Evolutionary conservation across 2,113 vertebrate genomes (phyloP).

Genomic region (Anoura caudifer): DNA sequence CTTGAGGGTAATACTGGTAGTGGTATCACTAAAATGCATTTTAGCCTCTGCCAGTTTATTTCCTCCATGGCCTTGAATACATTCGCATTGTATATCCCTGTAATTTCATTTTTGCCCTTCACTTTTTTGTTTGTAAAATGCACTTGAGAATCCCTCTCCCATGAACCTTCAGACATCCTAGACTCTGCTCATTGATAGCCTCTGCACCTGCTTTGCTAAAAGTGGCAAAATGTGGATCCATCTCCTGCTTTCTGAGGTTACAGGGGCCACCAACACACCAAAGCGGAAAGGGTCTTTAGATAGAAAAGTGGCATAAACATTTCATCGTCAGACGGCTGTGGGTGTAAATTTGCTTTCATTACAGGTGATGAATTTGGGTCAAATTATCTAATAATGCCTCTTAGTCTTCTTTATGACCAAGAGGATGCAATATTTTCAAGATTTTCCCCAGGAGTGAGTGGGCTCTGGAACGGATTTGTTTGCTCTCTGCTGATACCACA

Average conservation of each 20-base stretch:
- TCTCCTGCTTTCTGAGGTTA: neutral
- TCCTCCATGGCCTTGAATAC: neutral
- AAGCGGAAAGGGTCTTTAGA: neutral
- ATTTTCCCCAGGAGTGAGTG: neutral
- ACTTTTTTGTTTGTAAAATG: neutral
- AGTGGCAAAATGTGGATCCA: neutral
- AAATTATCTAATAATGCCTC: neutral
- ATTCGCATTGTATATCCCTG: neutral
- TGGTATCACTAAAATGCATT: neutral
- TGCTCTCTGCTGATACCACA: neutral
- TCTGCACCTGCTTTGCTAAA: neutral
- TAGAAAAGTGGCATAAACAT: neutral
- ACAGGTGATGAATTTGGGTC: neutral
- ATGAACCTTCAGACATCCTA: neutral
- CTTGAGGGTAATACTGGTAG: neutral
- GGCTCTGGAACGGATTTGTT: neutral
- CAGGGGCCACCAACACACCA: neutral
- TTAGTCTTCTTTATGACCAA: neutral
- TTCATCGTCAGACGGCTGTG: neutral
- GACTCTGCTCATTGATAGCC: neutral
- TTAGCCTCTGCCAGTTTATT: neutral
- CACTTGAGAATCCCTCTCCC: neutral
- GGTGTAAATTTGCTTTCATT: neutral
- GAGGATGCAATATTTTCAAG: neutral
- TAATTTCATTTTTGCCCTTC: conserved; percentile 1